phyloP scores from a whole-genome alignment of 2,113 vertebrate species.

The Etheostoma cragini region DNA sequence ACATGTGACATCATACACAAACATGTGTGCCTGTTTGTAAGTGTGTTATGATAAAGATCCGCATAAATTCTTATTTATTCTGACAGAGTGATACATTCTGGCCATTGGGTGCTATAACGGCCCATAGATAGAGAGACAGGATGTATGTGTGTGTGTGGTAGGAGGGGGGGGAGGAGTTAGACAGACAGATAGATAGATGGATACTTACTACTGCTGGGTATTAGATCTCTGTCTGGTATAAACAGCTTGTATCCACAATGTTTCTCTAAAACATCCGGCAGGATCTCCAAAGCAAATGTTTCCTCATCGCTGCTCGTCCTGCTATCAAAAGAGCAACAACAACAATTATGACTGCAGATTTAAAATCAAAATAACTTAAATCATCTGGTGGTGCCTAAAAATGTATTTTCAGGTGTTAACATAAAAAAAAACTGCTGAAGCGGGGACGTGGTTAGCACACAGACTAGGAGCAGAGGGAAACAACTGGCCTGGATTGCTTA shows the following conservation, averaged over 20 bases:
- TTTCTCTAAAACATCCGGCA: slow-evolving; percentile 98
- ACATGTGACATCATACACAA: slow-evolving; percentile 26
- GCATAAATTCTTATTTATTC: slow-evolving; percentile 54
- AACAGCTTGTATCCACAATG: slow-evolving; percentile 99
- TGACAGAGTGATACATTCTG: slow-evolving; percentile 65
- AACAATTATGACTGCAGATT: background rate
- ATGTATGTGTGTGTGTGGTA: slow-evolving; percentile 1
- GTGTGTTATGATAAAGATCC: slow-evolving; percentile 48
- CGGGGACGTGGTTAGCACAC: too few species aligned
- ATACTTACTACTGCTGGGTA: slow-evolving; percentile 97
- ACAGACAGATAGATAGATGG: slow-evolving; percentile 1
- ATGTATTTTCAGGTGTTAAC: background rate
- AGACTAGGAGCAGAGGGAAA: too few species aligned
- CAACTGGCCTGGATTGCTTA: too few species aligned
- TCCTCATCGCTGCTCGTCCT: slow-evolving; percentile 95
- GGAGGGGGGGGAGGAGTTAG: background rate
- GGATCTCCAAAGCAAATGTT: slow-evolving; percentile 96
- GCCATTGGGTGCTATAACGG: slow-evolving; percentile 31
- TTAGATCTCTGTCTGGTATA: slow-evolving; percentile 97
- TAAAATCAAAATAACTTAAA: background rate
- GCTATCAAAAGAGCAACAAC: slow-evolving; percentile 43
- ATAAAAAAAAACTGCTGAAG: too few species aligned
- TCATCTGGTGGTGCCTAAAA: background rate
- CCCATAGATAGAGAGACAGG: background rate
- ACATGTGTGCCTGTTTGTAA: slow-evolving; percentile 20